Conservation (phyloP, 2,888 invertebrate species). For the Calameuta filiformis region DNA sequence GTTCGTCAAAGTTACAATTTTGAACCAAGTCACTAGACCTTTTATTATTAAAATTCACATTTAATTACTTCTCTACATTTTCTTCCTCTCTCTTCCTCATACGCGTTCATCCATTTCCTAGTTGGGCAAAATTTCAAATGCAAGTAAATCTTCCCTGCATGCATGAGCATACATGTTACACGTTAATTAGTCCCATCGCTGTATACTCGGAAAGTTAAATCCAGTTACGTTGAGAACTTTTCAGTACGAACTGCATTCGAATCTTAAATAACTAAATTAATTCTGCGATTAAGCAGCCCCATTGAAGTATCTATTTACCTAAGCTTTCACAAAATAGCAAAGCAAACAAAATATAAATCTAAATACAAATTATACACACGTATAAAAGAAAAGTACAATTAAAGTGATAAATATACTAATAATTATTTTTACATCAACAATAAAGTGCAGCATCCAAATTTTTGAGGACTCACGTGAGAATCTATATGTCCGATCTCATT, state of each 20-base stretch:
- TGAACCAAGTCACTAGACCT: not conserved
- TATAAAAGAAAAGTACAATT: too few relatives aligned
- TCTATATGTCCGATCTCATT: not conserved
- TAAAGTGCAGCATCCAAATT: not conserved
- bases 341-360: not conserved
- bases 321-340: not conserved
- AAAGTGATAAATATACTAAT: too few relatives aligned
- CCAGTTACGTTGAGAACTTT: not conserved
- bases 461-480: not conserved
- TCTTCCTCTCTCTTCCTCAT: not conserved
- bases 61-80: not conserved
- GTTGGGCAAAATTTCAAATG: not conserved
- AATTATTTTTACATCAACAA: not conserved
- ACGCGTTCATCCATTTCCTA: not conserved
- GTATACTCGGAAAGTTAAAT: not conserved
- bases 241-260: not conserved
- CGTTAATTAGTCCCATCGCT: not conserved
- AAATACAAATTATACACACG: too few relatives aligned
- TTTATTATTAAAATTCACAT: not conserved
- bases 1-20: not conserved
- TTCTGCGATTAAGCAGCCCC: not conserved
- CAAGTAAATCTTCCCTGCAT: not conserved
- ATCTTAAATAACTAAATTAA: not conserved
- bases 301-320: not conserved
- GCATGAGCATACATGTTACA: not conserved